phyloP scores from a whole-genome alignment of 2,113 vertebrate species.

The Pampusana beccarii region DNA sequence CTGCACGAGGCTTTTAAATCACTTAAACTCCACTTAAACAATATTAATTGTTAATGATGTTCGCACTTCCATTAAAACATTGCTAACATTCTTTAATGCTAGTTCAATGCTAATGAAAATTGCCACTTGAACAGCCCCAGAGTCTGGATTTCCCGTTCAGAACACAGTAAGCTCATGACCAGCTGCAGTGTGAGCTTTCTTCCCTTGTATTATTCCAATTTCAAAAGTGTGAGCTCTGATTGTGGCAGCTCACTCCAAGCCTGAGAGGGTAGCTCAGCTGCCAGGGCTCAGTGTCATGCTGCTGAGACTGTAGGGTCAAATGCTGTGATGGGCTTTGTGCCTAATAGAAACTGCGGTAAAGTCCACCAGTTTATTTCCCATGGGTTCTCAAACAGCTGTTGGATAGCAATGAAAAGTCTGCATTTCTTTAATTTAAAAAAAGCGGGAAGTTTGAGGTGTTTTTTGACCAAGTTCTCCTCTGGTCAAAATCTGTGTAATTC shows the following conservation, averaged over 20 bases:
- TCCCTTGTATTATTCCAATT: background rate
- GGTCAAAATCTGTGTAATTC: background rate
- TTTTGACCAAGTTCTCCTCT: background rate
- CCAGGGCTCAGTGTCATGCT: background rate
- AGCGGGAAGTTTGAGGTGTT: background rate
- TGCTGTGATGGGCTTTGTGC: background rate
- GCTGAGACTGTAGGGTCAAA: background rate
- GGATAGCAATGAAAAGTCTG: background rate
- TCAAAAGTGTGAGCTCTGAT: background rate
- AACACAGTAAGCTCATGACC: background rate
- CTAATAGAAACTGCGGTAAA: background rate
- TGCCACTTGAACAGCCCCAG: background rate
- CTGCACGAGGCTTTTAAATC: conserved; percentile 2
- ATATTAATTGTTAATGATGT: conserved; percentile 40
- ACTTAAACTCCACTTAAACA: background rate
- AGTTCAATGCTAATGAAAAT: background rate
- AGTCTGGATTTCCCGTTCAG: background rate
- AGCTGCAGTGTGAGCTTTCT: background rate
- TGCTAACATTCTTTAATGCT: background rate
- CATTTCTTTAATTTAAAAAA: background rate
- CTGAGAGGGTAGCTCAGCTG: background rate
- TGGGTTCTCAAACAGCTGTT: background rate
- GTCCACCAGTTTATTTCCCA: background rate
- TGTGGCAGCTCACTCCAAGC: background rate
- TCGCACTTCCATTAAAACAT: background rate